These are phyloP conservation scores for Drosophila fungiperda DNA, from an alignment of 2,888 invertebrate genomes.

Conservation along the genomic window DNA sequence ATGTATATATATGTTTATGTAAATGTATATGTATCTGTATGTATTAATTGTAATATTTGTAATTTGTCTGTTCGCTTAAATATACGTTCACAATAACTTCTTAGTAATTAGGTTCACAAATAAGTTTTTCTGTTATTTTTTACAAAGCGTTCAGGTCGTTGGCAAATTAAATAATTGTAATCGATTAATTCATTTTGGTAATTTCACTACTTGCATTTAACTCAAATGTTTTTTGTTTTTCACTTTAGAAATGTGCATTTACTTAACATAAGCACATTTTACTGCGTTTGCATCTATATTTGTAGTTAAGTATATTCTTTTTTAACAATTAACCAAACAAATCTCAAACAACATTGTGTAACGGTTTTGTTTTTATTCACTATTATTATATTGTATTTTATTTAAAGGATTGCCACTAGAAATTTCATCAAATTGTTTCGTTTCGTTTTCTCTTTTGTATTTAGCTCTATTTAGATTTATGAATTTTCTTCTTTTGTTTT, in stretches of 20 bases:
- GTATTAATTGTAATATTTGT: conserved; percentile 53
- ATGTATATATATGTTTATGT: conserved; percentile 46
- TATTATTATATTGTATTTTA: conserved; percentile 18
- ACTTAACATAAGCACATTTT: conserved; percentile 43
- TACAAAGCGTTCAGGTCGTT: conserved; percentile 76
- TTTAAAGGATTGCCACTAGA: conserved; percentile 65
- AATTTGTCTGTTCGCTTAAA: conserved; percentile 64
- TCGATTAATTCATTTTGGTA: conserved; percentile 36
- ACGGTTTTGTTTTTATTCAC: conserved; percentile 23
- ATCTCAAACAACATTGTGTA: conserved; percentile 71
- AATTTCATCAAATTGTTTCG: conserved; percentile 47
- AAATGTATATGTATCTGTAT: conserved; percentile 27
- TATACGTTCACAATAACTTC: conserved; percentile 75
- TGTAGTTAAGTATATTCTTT: conserved; percentile 44
- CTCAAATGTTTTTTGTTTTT: conserved; percentile 29
- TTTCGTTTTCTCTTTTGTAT: conserved; percentile 19
- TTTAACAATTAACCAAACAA: conserved; percentile 74
- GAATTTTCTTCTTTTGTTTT: background rate
- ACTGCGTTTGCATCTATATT: conserved; percentile 11
- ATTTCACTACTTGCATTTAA: conserved; percentile 54
- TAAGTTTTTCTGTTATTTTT: conserved; percentile 45
- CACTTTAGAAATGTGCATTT: conserved; percentile 58
- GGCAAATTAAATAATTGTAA: conserved; percentile 56
- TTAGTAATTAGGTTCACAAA: conserved; percentile 69
- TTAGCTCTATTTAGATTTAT: conserved; percentile 34